These are phyloP conservation scores for Trematomus loennbergii DNA, from an alignment of 2,113 vertebrate species.

Conservation along the genomic window DNA sequence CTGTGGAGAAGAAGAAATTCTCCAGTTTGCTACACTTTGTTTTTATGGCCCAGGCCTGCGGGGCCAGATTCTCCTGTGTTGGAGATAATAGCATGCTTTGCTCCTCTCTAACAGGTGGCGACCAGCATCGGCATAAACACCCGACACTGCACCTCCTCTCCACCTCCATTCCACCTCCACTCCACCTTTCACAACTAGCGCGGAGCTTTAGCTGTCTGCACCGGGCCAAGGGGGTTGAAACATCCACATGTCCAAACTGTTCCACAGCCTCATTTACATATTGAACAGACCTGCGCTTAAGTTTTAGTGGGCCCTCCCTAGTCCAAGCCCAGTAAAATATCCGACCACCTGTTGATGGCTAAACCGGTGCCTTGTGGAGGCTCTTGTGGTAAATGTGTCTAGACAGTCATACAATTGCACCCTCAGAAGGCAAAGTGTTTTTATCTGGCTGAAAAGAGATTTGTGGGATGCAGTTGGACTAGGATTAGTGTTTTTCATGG, in stretches of 20 bases:
- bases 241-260: slow-evolving; percentile 62
- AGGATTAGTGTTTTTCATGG: slow-evolving; percentile 61
- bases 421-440: slow-evolving; percentile 62
- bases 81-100: slow-evolving; percentile 84
- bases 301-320: slow-evolving; percentile 62
- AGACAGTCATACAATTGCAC: slow-evolving; percentile 66
- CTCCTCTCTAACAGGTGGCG: slow-evolving; percentile 82
- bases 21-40: slow-evolving; percentile 62
- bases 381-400: slow-evolving; percentile 65
- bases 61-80: slow-evolving; percentile 81
- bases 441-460: slow-evolving; percentile 51
- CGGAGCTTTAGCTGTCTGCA: slow-evolving; percentile 32
- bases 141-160: slow-evolving; percentile 59
- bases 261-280: slow-evolving; percentile 46
- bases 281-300: slow-evolving; percentile 59
- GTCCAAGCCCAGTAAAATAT: slow-evolving; percentile 75
- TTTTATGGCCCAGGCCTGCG: slow-evolving; percentile 80
- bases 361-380: slow-evolving; percentile 46
- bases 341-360: slow-evolving; percentile 75
- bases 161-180: slow-evolving; percentile 31
- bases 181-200: slow-evolving; percentile 44
- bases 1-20: slow-evolving; percentile 64
- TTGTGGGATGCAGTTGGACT: slow-evolving; percentile 57
- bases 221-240: slow-evolving; percentile 5
- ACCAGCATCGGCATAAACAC: slow-evolving; percentile 75